Evolutionary conservation across 2,888 invertebrate genomes (phyloP).

Genomic region (Erebia ligea): DNA sequence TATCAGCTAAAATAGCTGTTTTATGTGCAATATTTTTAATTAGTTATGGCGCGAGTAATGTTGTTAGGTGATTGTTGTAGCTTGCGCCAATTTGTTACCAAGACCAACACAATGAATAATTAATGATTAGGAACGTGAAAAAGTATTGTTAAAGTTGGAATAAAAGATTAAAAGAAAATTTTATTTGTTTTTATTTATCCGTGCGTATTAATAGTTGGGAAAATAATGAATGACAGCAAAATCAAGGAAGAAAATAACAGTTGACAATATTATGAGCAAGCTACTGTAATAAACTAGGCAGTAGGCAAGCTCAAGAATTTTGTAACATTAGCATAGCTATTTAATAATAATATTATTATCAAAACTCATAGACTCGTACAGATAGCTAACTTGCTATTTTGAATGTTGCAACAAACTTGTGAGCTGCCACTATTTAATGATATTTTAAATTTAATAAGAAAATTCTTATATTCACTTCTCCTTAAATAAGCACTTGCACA

Average conservation of each 20-base stretch:
- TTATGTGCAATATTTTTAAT: slow-evolving; percentile 65
- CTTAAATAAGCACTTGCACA: no score
- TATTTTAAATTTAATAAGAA: no score
- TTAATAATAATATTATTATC: no score
- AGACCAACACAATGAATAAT: neutral
- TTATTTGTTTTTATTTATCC: slow-evolving; percentile 12
- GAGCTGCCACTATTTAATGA: no score
- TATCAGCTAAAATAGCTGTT: slow-evolving; percentile 48
- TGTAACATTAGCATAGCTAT: no score
- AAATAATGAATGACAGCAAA: neutral
- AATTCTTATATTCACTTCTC: no score
- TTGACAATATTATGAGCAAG: slow-evolving; percentile 11
- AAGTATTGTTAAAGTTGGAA: slow-evolving; percentile 22
- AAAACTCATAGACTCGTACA: no score
- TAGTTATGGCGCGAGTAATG: neutral
- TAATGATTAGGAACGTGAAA: slow-evolving; percentile 2
- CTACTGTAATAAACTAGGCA: neutral
- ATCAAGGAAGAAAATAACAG: neutral
- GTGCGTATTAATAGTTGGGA: slow-evolving; percentile 10
- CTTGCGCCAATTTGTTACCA: neutral
- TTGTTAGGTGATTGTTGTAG: neutral
- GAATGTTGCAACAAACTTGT: no score
- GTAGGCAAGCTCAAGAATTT: no score
- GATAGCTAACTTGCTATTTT: no score
- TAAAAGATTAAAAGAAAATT: slow-evolving; percentile 19